phyloP scores from a whole-genome alignment of 2,888 invertebrate genomes.

The Flexamia atlantica region DNA sequence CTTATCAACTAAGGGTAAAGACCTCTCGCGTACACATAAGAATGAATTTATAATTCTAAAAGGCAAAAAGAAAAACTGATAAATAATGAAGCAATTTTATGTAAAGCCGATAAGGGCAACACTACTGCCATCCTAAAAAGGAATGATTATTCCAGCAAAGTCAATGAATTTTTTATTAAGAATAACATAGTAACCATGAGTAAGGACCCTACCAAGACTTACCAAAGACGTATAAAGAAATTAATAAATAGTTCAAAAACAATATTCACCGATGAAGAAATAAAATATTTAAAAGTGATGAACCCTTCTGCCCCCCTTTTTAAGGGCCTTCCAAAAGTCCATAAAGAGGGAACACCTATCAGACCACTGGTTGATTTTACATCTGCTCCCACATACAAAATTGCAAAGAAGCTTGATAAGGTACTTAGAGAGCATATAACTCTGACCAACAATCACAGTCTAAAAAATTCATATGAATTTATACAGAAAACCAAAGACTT shows the following conservation, averaged over 20 bases:
- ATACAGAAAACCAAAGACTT: too few species aligned
- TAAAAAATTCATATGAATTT: too few species aligned
- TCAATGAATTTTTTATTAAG: not conserved
- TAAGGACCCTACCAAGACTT: slow-evolving; percentile 7
- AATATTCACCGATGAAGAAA: not conserved
- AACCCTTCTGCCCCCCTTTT: slow-evolving; percentile 10
- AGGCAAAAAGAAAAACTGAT: not conserved
- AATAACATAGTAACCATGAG: not conserved
- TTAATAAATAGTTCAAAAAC: not conserved
- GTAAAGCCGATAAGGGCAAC: slow-evolving; percentile 37
- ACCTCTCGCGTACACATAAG: not conserved
- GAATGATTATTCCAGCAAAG: not conserved
- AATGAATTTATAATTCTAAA: not conserved
- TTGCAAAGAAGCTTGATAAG: too few species aligned
- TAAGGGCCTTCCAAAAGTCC: slow-evolving; percentile 31
- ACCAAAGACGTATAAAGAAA: not conserved
- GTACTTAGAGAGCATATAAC: too few species aligned
- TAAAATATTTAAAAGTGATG: slow-evolving; percentile 1
- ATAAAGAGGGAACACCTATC: slow-evolving; percentile 18
- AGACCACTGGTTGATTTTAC: slow-evolving; percentile 36
- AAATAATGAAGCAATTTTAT: not conserved
- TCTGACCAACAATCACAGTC: too few species aligned
- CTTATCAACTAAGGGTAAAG: not conserved
- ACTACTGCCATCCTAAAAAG: not conserved
- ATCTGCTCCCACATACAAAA: slow-evolving; percentile 24